Evolutionary conservation across 2,888 invertebrate genomes (phyloP).

Genomic region (Sympetrum striolatum): DNA sequence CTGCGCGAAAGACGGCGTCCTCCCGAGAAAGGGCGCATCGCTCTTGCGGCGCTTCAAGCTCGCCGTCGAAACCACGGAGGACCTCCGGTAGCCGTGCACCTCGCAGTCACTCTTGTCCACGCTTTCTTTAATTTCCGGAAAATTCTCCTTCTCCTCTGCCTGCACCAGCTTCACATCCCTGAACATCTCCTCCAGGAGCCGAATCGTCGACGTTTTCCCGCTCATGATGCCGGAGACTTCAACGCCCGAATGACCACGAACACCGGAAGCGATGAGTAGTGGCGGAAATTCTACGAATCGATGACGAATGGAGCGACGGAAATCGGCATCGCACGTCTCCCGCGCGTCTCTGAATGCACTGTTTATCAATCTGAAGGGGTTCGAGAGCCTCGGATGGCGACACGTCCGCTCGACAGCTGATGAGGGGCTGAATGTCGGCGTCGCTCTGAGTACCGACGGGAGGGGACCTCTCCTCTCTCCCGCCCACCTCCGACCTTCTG

Average conservation of each 20-base stretch:
- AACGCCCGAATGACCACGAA: not conserved
- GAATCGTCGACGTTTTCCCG: not conserved
- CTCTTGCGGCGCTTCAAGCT: not conserved
- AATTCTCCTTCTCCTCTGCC: conserved; percentile 42
- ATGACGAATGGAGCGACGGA: not conserved
- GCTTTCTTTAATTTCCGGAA: not conserved
- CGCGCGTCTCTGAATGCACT: not conserved
- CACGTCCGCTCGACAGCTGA: not conserved
- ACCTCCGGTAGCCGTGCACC: conserved; percentile 22
- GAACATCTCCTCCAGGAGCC: conserved; percentile 34
- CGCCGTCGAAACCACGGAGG: conserved; percentile 13
- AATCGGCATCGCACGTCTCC: not conserved
- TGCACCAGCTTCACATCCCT: conserved; percentile 37
- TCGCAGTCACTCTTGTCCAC: conserved; percentile 45
- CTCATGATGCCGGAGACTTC: not conserved
- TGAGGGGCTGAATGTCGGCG: not conserved
- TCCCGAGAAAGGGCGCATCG: not conserved
- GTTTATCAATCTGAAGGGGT: not conserved
- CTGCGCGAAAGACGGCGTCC: not conserved
- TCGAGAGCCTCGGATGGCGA: not conserved
- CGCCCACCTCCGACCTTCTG: not conserved
- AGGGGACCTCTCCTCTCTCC: not conserved
- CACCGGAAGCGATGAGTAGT: not conserved
- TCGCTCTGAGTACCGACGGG: not conserved
- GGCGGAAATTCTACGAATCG: not conserved